Conservation (phyloP, 2,797 vertebrate genomes). For the Cephalopachus bancanus region DNA sequence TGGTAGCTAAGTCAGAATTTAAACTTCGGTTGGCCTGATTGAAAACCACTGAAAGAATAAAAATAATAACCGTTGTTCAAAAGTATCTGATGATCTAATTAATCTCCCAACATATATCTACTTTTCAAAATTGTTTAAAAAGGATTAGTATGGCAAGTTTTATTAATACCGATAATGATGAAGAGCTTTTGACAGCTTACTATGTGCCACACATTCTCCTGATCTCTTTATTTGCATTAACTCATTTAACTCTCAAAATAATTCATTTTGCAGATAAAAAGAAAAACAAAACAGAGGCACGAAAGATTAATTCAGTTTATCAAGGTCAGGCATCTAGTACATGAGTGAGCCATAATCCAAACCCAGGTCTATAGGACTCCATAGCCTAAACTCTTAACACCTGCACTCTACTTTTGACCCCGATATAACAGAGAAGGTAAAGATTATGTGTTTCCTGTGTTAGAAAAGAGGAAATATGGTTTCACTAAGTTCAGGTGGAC, state of each 20-base stretch:
- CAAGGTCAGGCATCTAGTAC: background rate
- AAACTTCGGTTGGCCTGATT: constrained; percentile 28
- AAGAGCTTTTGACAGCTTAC: background rate
- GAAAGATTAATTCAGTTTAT: background rate
- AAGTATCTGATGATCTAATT: constrained; percentile 38
- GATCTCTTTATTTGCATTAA: constrained; percentile 34
- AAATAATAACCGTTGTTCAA: background rate
- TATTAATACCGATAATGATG: background rate
- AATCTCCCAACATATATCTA: background rate
- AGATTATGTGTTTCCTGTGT: background rate
- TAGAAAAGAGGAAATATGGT: background rate
- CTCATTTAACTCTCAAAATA: background rate
- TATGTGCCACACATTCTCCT: background rate
- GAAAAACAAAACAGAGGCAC: background rate
- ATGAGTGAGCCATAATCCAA: background rate
- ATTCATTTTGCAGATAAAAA: background rate
- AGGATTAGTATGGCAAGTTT: background rate
- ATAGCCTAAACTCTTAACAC: background rate
- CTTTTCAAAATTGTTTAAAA: background rate
- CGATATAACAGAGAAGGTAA: background rate
- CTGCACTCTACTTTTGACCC: background rate
- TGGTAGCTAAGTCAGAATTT: background rate
- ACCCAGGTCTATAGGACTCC: background rate
- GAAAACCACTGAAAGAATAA: background rate
- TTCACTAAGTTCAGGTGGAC: background rate